Conservation (phyloP, 1,140 invertebrate species). For the Drosophila melanogaster region DNA sequence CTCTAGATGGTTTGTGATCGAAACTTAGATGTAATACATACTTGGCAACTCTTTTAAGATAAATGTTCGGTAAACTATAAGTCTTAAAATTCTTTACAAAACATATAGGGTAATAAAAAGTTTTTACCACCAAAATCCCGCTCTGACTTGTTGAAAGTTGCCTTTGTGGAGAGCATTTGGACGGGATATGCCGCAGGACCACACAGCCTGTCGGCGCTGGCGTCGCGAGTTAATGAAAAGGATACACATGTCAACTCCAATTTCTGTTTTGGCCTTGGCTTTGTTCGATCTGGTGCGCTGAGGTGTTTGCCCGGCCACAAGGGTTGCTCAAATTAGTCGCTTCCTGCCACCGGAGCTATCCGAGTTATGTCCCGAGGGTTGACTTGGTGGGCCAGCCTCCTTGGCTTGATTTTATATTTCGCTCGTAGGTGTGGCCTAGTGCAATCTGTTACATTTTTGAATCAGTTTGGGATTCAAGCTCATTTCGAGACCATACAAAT, state of each 20-base stretch:
- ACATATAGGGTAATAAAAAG: slow-evolving; percentile 21
- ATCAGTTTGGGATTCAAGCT: slow-evolving; percentile 32
- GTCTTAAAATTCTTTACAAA: not conserved
- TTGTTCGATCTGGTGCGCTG: slow-evolving; percentile 41
- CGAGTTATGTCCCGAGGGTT: slow-evolving; percentile 45
- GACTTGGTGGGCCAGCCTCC: slow-evolving; percentile 33
- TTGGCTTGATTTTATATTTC: slow-evolving; percentile 22
- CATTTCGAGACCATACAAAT: slow-evolving; percentile 66
- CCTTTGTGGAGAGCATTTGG: slow-evolving; percentile 13
- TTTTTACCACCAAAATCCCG: not conserved
- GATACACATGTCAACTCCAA: slow-evolving; percentile 84
- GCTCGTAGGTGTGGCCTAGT: slow-evolving; percentile 65
- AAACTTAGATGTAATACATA: no score
- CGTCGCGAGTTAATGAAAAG: slow-evolving; percentile 84
- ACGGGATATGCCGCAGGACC: slow-evolving; percentile 38
- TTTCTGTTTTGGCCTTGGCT: slow-evolving; percentile 63
- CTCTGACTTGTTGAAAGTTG: slow-evolving; percentile 37
- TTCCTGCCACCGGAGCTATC: slow-evolving; percentile 47
- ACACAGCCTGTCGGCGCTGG: slow-evolving; percentile 49
- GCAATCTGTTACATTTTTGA: slow-evolving; percentile 81
- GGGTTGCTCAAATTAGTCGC: slow-evolving; percentile 80
- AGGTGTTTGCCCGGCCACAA: slow-evolving; percentile 73
- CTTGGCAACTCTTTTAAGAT: no score
- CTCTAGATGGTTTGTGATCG: not conserved
- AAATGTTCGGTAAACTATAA: not conserved